phyloP scores from a whole-genome alignment of 2,888 invertebrate genomes.

The Crematogaster levior region DNA sequence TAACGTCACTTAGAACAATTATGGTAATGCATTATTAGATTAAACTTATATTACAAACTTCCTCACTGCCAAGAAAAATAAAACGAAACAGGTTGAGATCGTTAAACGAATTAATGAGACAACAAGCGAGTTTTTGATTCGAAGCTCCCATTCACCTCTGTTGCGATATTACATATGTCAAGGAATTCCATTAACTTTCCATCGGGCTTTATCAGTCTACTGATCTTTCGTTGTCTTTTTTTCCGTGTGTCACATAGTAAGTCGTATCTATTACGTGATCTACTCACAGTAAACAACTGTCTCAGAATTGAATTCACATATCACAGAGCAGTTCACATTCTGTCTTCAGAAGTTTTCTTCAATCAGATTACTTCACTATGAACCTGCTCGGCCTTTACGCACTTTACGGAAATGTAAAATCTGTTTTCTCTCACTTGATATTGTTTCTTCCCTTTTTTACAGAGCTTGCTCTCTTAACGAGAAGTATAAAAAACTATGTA shows the following conservation, averaged over 20 bases:
- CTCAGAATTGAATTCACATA: conserved; percentile 73
- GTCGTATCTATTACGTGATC: neutral
- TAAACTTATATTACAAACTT: neutral
- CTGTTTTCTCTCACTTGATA: neutral
- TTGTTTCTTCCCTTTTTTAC: conserved; percentile 65
- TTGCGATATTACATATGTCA: conserved; percentile 15
- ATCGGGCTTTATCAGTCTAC: neutral
- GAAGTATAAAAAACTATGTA: conserved; percentile 84
- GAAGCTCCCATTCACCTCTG: conserved; percentile 27
- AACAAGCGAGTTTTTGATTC: neutral
- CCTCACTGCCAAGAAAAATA: neutral
- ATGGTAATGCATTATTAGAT: neutral
- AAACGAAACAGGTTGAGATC: neutral
- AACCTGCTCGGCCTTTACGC: conserved; percentile 75
- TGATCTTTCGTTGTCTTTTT: neutral
- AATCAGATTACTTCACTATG: conserved; percentile 74
- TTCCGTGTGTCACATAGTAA: neutral
- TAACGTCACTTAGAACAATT: neutral
- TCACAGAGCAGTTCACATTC: conserved; percentile 78
- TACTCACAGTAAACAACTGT: conserved; percentile 70
- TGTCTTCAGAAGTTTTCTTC: conserved; percentile 62
- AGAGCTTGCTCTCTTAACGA: conserved; percentile 75
- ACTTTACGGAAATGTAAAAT: conserved; percentile 68
- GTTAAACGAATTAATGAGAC: neutral
- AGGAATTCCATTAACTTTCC: neutral